Conservation (phyloP, 2,797 vertebrate genomes). For the Novumbra hubbsi region DNA sequence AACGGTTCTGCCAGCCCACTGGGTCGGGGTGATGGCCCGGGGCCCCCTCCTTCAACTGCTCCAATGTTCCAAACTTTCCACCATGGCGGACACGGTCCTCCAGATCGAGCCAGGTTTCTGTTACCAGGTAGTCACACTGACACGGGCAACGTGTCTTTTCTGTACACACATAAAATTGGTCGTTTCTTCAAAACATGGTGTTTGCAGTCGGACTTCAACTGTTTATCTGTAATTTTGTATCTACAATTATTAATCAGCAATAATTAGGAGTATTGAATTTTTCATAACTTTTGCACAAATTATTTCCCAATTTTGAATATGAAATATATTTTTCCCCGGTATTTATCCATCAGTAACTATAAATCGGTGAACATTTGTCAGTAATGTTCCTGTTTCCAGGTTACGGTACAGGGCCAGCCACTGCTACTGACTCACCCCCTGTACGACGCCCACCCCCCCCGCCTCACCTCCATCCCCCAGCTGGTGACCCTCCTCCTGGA, state of each 20-base stretch:
- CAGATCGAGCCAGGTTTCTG: conserved; percentile 49
- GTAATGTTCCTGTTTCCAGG: conserved; percentile 21
- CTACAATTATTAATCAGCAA: too few relatives aligned
- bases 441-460: conserved; percentile 46
- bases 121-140: conserved; percentile 37
- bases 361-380: too few relatives aligned
- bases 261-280: too few relatives aligned
- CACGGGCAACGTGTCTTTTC: too few relatives aligned
- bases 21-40: conserved; percentile 53
- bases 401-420: conserved; percentile 54
- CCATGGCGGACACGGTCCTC: conserved; percentile 57
- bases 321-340: too few relatives aligned
- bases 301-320: too few relatives aligned
- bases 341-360: too few relatives aligned
- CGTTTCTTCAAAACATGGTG: too few relatives aligned
- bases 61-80: conserved; percentile 58
- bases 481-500: conserved; percentile 47
- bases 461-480: conserved; percentile 30
- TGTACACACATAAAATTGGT: too few relatives aligned
- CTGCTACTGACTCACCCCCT: conserved; percentile 51
- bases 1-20: conserved; percentile 48
- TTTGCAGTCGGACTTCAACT: too few relatives aligned
- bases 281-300: too few relatives aligned
- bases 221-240: too few relatives aligned
- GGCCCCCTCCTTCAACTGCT: conserved; percentile 57